Percentiles rank a stretch among this genome's conserved stretches.
phyloP scores from a whole-genome alignment of 1,140 invertebrate genomes.

The Diachasma alloeum region DNA sequence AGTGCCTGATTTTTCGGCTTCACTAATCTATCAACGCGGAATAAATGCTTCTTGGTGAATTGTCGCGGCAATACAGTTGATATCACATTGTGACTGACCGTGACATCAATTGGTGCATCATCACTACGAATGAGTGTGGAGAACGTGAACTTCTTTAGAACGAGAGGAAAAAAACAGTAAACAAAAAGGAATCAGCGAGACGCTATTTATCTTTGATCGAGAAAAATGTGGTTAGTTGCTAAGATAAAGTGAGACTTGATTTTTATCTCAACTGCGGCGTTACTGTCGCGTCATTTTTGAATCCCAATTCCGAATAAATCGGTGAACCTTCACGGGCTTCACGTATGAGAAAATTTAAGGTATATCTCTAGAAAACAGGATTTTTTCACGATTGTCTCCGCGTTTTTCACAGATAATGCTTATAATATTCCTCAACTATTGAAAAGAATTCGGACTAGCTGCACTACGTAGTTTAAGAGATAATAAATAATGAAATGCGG shows the following conservation, averaged over 20 bases:
- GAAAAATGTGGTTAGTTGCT: background rate
- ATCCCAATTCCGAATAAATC: background rate
- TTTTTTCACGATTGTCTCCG: no score
- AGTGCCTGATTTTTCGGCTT: no score
- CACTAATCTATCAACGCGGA: background rate
- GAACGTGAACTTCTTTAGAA: background rate
- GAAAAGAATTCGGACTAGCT: no score
- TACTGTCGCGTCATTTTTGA: background rate
- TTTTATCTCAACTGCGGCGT: background rate
- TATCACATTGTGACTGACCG: constrained; percentile 4
- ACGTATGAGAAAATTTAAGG: no score
- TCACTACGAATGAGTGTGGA: background rate
- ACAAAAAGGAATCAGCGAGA: background rate
- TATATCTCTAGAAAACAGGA: no score
- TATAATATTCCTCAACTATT: no score
- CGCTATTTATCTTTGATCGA: background rate
- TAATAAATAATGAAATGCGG: no score
- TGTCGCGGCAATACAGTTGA: background rate
- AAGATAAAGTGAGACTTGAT: background rate
- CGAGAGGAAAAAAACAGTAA: background rate
- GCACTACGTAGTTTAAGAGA: no score
- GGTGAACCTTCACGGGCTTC: no score
- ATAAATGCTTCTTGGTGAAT: background rate
- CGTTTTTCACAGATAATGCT: no score
- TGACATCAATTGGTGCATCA: background rate